phyloP scores from a whole-genome alignment of 1,140 invertebrate genomes.

The Galleria mellonella region DNA sequence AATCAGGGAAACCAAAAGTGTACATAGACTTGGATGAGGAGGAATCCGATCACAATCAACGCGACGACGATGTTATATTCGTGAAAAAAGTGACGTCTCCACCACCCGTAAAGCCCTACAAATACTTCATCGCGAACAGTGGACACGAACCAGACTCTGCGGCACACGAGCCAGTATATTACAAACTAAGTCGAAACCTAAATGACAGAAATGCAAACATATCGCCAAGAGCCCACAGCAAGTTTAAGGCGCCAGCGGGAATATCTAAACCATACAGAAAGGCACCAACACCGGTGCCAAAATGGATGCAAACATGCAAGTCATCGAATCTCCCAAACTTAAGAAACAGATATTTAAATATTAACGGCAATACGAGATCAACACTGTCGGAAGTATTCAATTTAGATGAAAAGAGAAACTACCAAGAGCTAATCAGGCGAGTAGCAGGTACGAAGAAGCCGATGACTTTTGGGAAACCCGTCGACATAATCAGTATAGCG shows the following conservation, averaged over 20 bases:
- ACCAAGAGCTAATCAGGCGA: conserved; percentile 57
- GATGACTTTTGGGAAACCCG: conserved; percentile 19
- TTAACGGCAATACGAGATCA: conserved; percentile 45
- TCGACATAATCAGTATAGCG: conserved; percentile 43
- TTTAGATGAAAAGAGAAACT: conserved; percentile 66
- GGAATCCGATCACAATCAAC: conserved; percentile 15
- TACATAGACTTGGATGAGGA: conserved; percentile 52
- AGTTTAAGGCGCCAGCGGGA: conserved; percentile 46
- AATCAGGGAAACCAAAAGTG: conserved; percentile 36
- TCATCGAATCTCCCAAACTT: conserved; percentile 22
- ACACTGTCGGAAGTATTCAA: conserved; percentile 64
- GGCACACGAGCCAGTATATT: conserved; percentile 19
- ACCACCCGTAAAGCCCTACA: conserved; percentile 32
- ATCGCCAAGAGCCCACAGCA: conserved; percentile 40
- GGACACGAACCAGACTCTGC: conserved; percentile 17
- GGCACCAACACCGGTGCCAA: conserved; percentile 32
- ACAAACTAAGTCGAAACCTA: conserved; percentile 34
- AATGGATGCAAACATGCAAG: conserved; percentile 46
- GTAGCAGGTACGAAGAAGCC: conserved; percentile 33
- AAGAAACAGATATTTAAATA: conserved; percentile 36
- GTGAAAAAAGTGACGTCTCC: conserved; percentile 41
- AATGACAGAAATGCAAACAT: conserved; percentile 28
- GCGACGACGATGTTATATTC: conserved; percentile 53
- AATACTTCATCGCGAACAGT: conserved; percentile 34
- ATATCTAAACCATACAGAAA: conserved; percentile 57